Percentiles rank a stretch among this genome's conserved stretches.
Conservation (phyloP, 2,888 invertebrate species). For the Caradrina clavipalpis region DNA sequence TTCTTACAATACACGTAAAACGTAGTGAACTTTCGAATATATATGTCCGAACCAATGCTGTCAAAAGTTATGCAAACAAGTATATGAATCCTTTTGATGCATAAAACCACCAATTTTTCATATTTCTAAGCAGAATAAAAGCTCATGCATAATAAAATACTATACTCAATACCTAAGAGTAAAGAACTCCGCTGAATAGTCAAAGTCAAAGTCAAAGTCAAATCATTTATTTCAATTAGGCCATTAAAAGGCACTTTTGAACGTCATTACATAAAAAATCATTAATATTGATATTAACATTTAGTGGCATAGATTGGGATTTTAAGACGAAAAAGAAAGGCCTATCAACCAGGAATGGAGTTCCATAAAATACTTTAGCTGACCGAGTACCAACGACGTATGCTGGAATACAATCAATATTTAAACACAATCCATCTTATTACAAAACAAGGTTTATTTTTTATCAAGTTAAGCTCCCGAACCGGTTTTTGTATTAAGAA, state of each 20-base stretch:
- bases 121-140: neutral
- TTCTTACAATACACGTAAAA: neutral
- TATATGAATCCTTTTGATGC: no score
- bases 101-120: no score
- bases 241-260: no score
- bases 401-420: conserved; percentile 55
- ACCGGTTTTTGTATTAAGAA: neutral
- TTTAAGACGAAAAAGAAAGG: conserved; percentile 48
- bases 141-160: conserved; percentile 24
- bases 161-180: conserved; percentile 36
- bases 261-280: no score
- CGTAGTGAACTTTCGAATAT: neutral
- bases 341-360: conserved; percentile 54
- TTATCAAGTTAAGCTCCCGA: neutral
- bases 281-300: no score
- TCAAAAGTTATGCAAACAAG: no score
- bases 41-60: no score
- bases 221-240: no score
- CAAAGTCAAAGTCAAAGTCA: no score
- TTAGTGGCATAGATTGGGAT: conserved; percentile 3
- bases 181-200: conserved; percentile 55
- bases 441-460: neutral
- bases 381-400: conserved; percentile 38
- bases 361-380: conserved; percentile 16
- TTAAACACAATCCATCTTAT: conserved; percentile 8